Evolutionary conservation across 2,113 vertebrate genomes (phyloP), one percentile per base, ranked within the genome.

Genomic region (Thinocorus orbignyianus): DNA sequence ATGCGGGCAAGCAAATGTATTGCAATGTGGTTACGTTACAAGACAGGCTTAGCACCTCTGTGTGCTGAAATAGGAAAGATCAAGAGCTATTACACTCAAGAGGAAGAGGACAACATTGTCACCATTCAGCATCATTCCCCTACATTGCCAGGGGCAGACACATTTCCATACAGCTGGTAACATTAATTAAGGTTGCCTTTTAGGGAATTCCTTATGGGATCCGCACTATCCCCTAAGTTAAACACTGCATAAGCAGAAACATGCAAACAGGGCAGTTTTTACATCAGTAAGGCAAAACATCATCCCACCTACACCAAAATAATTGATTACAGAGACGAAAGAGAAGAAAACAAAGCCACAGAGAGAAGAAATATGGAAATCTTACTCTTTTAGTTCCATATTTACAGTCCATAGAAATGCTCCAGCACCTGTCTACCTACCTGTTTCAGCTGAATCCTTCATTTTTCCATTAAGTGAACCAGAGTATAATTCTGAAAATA

Each of bases 161-260:
- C 58, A 81, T 90, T 95, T 96, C 74, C 88, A 86, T 48, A 28
- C 30, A 89, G 85, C 81, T 94, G 84, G 37, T 61, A 91, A 74
- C 72, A 71, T 86, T 96, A 94, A 96, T 96, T 96, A 97, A 86
- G 31, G 57, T 79, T 94, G 42, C 26, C 25, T 92, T 92, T 85
- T 62, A 84, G 81, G 68, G 74, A 93, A 95, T 96, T 93, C 83
- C 88, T 96, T 25, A 24, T 92, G 87, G 85, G 77, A 72, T 60
- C 52, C 64, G 31, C 62, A 39, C 51, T 66, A 31, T 35, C 26
- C 61, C 80, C 30, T 23, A n/a, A 66, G 70, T 55, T 48, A 60
- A 91, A 76, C 39, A 12, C 61, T 73, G 74, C 78, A 61, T 48
- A 4, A 70, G 62, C 65, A 90, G 68, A 78, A 93, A 76, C 30